Evolutionary conservation across 2,797 vertebrate genomes (phyloP), one percentile per base, ranked within the genome.

Genomic region (Helarctos malayanus): DNA sequence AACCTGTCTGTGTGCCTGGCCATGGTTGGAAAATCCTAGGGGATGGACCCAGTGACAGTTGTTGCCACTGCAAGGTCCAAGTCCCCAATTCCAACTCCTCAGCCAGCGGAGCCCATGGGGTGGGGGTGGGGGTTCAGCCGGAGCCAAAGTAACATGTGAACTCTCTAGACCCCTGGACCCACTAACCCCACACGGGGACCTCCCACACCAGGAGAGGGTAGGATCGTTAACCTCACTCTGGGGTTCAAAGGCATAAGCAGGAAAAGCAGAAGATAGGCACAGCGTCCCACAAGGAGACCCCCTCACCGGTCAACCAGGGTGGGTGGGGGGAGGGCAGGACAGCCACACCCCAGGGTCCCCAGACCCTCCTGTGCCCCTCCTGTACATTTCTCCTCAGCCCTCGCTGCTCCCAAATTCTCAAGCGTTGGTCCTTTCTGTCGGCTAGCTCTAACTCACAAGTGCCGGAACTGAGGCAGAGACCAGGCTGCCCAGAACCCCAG

Each of bases 401-500:
- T 85, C 52, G 69, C 16, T 21, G 65, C 73, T 85, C 92, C 59
- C 41, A n/a, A 84, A 49, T 52, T 59, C 63, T 69, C 65, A 96
- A 91, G 32, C 59, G 73, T 87, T 47, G 61, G 41, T 95, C 85
- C 81, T 93, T 73, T 89, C 90, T 49, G 57, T 54, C 8, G 41
- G 61, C 23, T 75, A 27, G 71, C 71, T 61, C 83, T 85, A 86
- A 88, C 92, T 94, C 56, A 88, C 56, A 94, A 97, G 57, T 73
- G 35, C 85, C 92, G 86, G 71, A 81, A 85, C 57, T 61, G 52
- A 97, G 82, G 82, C 82, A 81, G 68, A 92, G 86, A 91, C 27
- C 3, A 0, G 13, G 82, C 82, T 91, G 56, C 91, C 56, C 38
- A 76, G 78, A 63, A 95, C 7, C 83, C 69, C 78, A 95, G 81